A percentile compares a stretch with the other conserved stretches of the same genome.
phyloP scores from a whole-genome alignment of 2,113 vertebrate species.

The Oncorhynchus nerka region DNA sequence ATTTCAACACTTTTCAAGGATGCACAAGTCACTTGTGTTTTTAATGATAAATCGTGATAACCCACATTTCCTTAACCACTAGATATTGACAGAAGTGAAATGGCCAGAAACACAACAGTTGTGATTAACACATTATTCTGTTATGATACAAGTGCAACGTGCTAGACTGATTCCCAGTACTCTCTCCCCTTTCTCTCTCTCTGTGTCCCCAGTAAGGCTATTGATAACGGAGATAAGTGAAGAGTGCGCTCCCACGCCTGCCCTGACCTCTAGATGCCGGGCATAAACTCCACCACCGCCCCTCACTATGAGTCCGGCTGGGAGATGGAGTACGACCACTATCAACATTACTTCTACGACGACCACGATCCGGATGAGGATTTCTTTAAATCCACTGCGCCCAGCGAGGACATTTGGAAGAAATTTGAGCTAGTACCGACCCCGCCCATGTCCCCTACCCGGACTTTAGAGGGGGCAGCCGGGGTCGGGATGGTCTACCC shows the following conservation, averaged over 20 bases:
- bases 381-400: constrained; percentile 89
- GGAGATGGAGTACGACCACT: constrained; percentile 89
- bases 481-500: constrained; percentile 58
- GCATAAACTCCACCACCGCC: constrained; percentile 62
- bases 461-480: constrained; percentile 65
- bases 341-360: constrained; percentile 93
- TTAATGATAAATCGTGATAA: too few species aligned
- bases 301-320: constrained; percentile 65
- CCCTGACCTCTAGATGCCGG: constrained; percentile 62
- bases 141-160: neutral
- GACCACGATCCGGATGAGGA: constrained; percentile 88
- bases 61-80: neutral
- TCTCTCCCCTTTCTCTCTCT: neutral
- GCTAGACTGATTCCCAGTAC: too few species aligned
- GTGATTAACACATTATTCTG: too few species aligned
- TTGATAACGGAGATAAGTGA: constrained; percentile 50
- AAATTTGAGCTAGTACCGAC: constrained; percentile 96
- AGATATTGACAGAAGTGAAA: neutral
- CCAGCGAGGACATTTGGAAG: constrained; percentile 97
- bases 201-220: constrained; percentile 41
- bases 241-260: constrained; percentile 9
- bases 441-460: constrained; percentile 83
- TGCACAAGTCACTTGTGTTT: too few species aligned
- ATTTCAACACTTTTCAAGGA: too few species aligned
- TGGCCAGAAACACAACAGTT: neutral